Percentiles rank a stretch among this genome's conserved stretches.
phyloP scores from a whole-genome alignment of 2,888 invertebrate species.

The Zeuzera pyrina region DNA sequence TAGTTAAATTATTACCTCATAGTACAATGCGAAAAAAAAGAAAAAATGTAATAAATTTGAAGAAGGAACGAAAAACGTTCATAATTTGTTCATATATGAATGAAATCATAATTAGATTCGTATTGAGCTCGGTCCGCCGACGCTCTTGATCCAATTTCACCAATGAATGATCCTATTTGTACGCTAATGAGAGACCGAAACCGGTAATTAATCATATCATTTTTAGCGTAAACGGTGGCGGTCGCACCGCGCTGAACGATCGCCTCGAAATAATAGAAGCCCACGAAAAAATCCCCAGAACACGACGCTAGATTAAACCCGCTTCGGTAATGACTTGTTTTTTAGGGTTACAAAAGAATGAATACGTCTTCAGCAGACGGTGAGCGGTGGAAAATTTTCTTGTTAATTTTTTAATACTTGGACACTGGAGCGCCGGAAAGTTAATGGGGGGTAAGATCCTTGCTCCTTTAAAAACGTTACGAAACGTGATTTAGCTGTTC shows the following conservation, averaged over 20 bases:
- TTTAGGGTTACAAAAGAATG: slow-evolving; percentile 69
- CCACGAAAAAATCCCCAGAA: slow-evolving; percentile 57
- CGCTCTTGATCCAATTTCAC: slow-evolving; percentile 65
- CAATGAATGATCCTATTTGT: slow-evolving; percentile 63
- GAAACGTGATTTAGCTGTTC: slow-evolving; percentile 29
- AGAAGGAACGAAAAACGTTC: background rate
- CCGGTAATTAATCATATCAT: slow-evolving; percentile 71
- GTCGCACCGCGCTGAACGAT: slow-evolving; percentile 47
- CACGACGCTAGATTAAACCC: slow-evolving; percentile 61
- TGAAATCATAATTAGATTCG: slow-evolving; percentile 61
- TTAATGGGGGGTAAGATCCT: slow-evolving; percentile 47
- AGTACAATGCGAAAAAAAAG: too few relatives aligned
- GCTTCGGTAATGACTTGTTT: slow-evolving; percentile 71
- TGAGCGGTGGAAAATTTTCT: slow-evolving; percentile 38
- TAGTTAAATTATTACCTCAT: too few relatives aligned
- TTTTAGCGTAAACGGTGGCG: slow-evolving; percentile 58
- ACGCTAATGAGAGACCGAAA: slow-evolving; percentile 63
- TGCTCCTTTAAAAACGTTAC: slow-evolving; percentile 12
- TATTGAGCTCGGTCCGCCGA: slow-evolving; percentile 43
- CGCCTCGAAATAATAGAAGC: slow-evolving; percentile 61
- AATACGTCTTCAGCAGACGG: slow-evolving; percentile 66
- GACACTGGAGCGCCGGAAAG: slow-evolving; percentile 27
- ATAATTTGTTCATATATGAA: slow-evolving; percentile 30
- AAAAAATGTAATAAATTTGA: too few relatives aligned
- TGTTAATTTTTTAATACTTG: slow-evolving; percentile 59